Evolutionary conservation across 2,888 invertebrate genomes (phyloP).

Genomic region (Tetragonula carbonaria): DNA sequence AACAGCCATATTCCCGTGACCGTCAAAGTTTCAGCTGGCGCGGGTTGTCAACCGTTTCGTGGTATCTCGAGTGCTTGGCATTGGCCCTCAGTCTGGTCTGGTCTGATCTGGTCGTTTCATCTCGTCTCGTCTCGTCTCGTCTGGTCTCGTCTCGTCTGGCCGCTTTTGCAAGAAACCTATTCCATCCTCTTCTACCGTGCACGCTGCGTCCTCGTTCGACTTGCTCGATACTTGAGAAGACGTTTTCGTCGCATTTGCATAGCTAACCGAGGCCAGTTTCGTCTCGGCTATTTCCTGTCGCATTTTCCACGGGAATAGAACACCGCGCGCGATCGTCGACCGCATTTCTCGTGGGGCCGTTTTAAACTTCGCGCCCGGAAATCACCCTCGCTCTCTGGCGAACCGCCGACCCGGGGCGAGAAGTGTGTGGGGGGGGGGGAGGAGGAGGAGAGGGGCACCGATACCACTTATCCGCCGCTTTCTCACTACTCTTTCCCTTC

Average conservation of each 20-base stretch:
- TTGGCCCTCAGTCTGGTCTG: slow-evolving; percentile 71
- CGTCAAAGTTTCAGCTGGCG: slow-evolving; percentile 23
- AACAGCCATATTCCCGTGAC: slow-evolving; percentile 2
- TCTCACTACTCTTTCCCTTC: neutral
- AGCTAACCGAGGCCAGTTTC: slow-evolving; percentile 73
- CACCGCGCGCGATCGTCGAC: slow-evolving; percentile 73
- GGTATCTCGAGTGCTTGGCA: slow-evolving; percentile 71
- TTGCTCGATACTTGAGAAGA: slow-evolving; percentile 16
- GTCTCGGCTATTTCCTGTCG: slow-evolving; percentile 81
- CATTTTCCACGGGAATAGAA: slow-evolving; percentile 80
- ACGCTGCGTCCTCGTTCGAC: neutral
- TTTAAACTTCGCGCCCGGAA: slow-evolving; percentile 61
- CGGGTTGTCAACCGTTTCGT: slow-evolving; percentile 69
- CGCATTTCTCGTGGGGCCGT: slow-evolving; percentile 75
- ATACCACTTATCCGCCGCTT: slow-evolving; percentile 9
- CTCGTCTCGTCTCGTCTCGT: slow-evolving; percentile 29
- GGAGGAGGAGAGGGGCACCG: too few relatives aligned
- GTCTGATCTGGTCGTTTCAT: slow-evolving; percentile 56
- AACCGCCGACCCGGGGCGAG: neutral
- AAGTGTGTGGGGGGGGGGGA: neutral
- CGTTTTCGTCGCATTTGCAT: slow-evolving; percentile 70
- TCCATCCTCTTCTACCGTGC: neutral
- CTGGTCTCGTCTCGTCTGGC: slow-evolving; percentile 54
- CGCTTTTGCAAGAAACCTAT: slow-evolving; percentile 19
- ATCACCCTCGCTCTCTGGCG: slow-evolving; percentile 41